These are phyloP conservation scores for Eupristina koningsbergeri DNA, from an alignment of 1,140 invertebrate genomes.

Conservation along the genomic window DNA sequence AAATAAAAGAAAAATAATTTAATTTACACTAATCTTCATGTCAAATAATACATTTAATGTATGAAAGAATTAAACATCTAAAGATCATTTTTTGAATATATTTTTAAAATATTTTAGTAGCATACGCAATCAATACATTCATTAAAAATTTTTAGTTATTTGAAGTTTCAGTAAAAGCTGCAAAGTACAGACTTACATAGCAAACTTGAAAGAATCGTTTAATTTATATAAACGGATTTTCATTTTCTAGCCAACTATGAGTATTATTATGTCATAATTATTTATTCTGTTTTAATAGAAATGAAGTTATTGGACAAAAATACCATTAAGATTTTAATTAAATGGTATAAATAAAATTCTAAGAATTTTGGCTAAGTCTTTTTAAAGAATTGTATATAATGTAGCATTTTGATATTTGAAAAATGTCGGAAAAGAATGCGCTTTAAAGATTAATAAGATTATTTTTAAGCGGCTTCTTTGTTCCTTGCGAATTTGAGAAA, in stretches of 20 bases:
- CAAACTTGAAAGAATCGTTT: constrained; percentile 13
- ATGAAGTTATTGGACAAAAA: constrained; percentile 53
- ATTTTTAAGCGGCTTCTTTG: neutral
- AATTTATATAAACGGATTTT: neutral
- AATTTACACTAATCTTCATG: constrained; percentile 4
- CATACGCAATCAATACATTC: neutral
- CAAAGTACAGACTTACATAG: constrained; percentile 11
- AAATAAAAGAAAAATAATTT: constrained; percentile 12
- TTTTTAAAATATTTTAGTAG: constrained; percentile 32
- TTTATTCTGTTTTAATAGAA: constrained; percentile 63
- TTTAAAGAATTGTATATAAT: constrained; percentile 43
- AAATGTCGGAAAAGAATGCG: constrained; percentile 45
- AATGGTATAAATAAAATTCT: constrained; percentile 30
- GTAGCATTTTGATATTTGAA: constrained; percentile 37
- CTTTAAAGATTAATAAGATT: constrained; percentile 35
- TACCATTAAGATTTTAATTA: constrained; percentile 51
- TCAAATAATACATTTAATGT: constrained; percentile 26
- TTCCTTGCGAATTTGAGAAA: constrained; percentile 21
- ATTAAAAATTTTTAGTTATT: neutral
- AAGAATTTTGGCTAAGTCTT: constrained; percentile 32
- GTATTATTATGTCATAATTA: constrained; percentile 60
- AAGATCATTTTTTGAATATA: neutral
- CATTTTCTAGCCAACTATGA: constrained; percentile 49
- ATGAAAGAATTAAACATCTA: constrained; percentile 4
- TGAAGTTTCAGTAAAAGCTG: constrained; percentile 17